These are phyloP conservation scores for Myocastor coypus DNA, from an alignment of 2,113 vertebrate species.

Conservation along the genomic window DNA sequence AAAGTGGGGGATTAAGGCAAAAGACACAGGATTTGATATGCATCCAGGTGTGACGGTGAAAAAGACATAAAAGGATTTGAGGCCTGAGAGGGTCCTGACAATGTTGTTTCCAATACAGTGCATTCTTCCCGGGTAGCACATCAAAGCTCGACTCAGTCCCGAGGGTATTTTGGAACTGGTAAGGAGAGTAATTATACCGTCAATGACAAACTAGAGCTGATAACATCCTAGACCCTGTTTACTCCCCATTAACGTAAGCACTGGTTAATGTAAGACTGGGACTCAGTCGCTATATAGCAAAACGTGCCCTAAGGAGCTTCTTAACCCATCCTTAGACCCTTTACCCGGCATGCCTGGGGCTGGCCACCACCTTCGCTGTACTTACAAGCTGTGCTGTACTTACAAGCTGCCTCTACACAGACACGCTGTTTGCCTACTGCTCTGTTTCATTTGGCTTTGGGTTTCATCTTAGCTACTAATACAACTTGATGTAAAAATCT, in stretches of 20 bases:
- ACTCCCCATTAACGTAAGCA: neutral
- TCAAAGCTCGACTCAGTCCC: neutral
- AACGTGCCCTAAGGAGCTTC: neutral
- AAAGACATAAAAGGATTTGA: neutral
- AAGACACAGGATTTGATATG: neutral
- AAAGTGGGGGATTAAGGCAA: neutral
- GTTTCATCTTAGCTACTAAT: neutral
- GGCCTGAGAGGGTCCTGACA: neutral
- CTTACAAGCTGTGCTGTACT: neutral
- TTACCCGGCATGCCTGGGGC: neutral
- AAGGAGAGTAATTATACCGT: neutral
- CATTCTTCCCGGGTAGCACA: neutral
- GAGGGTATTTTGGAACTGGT: neutral
- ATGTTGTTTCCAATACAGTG: neutral
- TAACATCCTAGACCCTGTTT: neutral
- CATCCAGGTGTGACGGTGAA: constrained; percentile 2
- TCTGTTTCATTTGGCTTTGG: neutral
- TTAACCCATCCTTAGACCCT: accelerated
- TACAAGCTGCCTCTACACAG: neutral
- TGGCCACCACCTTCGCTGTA: neutral
- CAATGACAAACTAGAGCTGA: neutral
- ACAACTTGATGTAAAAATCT: neutral
- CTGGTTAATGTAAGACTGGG: neutral
- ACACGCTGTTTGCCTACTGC: neutral
- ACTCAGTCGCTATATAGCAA: neutral